A percentile compares a stretch with the other conserved stretches of the same genome.
Conservation (phyloP, 2,888 invertebrate genomes). For the Hirtodrosophila confusa region DNA sequence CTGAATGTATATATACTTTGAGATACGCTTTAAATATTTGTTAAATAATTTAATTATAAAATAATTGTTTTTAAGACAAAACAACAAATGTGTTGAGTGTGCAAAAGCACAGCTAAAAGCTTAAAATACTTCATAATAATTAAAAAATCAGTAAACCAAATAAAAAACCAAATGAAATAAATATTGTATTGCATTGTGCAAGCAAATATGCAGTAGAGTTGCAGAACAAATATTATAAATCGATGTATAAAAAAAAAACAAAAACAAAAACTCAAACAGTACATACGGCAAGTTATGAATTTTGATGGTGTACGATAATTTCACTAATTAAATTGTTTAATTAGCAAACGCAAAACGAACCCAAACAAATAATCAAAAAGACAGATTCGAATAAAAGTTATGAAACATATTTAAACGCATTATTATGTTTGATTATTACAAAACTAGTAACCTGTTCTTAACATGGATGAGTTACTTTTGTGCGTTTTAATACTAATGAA, state of each 20-base stretch:
- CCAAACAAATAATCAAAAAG: constrained; percentile 42
- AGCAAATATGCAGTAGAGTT: constrained; percentile 30
- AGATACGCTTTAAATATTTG: constrained; percentile 67
- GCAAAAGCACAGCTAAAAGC: constrained; percentile 62
- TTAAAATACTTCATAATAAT: constrained; percentile 40
- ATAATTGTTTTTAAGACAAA: constrained; percentile 52
- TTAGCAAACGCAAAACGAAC: constrained; percentile 51
- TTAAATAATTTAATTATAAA: constrained; percentile 59
- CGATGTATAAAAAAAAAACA: constrained; percentile 44
- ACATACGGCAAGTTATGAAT: constrained; percentile 44
- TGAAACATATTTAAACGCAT: constrained; percentile 14
- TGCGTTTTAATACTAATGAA: too few species aligned
- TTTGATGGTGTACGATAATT: constrained; percentile 59
- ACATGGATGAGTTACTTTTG: too few species aligned
- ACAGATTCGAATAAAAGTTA: constrained; percentile 57
- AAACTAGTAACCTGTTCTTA: too few species aligned
- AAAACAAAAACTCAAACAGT: constrained; percentile 14
- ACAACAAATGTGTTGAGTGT: constrained; percentile 54
- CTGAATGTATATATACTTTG: constrained; percentile 59
- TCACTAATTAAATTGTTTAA: constrained; percentile 69
- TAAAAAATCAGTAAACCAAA: not conserved
- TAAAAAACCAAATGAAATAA: constrained; percentile 23
- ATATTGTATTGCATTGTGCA: constrained; percentile 51
- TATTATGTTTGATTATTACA: too few species aligned
- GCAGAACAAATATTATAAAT: constrained; percentile 36